phyloP scores from a whole-genome alignment of 1,140 invertebrate species.

The Camponotus vicinus region DNA sequence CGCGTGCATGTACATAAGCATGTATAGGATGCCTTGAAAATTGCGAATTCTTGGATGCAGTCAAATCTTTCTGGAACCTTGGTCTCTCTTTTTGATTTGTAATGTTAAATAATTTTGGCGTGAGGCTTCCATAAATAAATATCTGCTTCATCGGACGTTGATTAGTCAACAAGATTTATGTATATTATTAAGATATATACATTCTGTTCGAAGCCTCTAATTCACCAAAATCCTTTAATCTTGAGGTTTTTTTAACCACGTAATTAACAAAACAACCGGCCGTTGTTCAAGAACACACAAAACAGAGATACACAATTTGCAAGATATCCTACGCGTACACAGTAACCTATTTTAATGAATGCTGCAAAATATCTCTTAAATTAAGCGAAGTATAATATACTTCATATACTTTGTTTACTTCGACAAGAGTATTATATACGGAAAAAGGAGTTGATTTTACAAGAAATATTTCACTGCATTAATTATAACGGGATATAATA shows the following conservation, averaged over 20 bases:
- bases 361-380: conserved; percentile 48
- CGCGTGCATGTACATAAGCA: conserved; percentile 33
- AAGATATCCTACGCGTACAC: conserved; percentile 14
- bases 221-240: conserved; percentile 48
- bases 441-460: background rate
- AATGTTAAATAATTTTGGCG: conserved; percentile 49
- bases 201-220: conserved; percentile 24
- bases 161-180: conserved; percentile 33
- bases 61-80: conserved; percentile 19
- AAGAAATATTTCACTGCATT: conserved; percentile 57
- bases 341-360: conserved; percentile 56
- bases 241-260: background rate
- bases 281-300: background rate
- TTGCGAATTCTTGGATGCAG: conserved; percentile 10
- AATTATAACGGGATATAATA: conserved; percentile 42
- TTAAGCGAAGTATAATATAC: conserved; percentile 23
- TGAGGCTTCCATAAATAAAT: conserved; percentile 33
- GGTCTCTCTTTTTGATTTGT: conserved; percentile 27
- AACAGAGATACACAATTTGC: conserved; percentile 10
- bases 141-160: conserved; percentile 10
- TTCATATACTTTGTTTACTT: conserved; percentile 18
- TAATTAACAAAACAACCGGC: background rate
- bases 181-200: conserved; percentile 38
- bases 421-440: conserved; percentile 14
- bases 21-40: background rate